A percentile compares a stretch with the other conserved stretches of the same genome.
These are phyloP conservation scores for Portevinia maculata DNA, from an alignment of 2,888 invertebrate species.

Conservation along the genomic window DNA sequence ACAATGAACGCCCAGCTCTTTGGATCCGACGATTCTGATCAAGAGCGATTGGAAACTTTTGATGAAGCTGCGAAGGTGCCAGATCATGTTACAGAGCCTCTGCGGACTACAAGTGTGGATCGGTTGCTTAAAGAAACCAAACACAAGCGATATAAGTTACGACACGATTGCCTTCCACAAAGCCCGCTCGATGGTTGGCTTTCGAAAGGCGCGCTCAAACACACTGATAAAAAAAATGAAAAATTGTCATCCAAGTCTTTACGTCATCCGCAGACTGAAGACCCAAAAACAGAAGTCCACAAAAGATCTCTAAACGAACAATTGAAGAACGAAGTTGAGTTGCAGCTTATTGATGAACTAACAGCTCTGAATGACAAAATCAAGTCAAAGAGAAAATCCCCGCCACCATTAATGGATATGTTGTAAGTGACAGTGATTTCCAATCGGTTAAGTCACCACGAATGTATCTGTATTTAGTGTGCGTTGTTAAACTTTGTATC, in stretches of 20 bases:
- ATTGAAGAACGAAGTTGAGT: slow-evolving; percentile 3
- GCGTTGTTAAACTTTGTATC: slow-evolving; percentile 21
- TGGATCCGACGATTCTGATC: slow-evolving; percentile 67
- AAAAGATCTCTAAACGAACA: slow-evolving; percentile 6
- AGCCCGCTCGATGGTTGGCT: slow-evolving; percentile 45
- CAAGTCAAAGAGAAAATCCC: slow-evolving; percentile 54
- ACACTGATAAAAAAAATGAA: slow-evolving; percentile 30
- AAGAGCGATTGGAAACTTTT: slow-evolving; percentile 21
- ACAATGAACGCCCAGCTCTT: slow-evolving; percentile 48
- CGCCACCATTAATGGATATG: slow-evolving; percentile 59
- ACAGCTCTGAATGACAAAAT: slow-evolving; percentile 37
- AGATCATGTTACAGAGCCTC: slow-evolving; percentile 7
- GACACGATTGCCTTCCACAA: slow-evolving; percentile 10
- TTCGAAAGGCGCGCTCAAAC: slow-evolving; percentile 33
- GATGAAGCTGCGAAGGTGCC: not conserved
- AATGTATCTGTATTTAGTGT: slow-evolving; percentile 6
- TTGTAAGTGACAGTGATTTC: slow-evolving; percentile 46
- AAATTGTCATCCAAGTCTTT: slow-evolving; percentile 36
- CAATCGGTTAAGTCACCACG: too few relatives aligned
- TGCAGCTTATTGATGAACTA: slow-evolving; percentile 41
- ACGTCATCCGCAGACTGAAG: slow-evolving; percentile 14
- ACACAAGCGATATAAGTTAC: slow-evolving; percentile 43
- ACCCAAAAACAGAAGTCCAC: not conserved
- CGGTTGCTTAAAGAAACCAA: slow-evolving; percentile 34
- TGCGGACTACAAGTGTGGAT: slow-evolving; percentile 4